Evolutionary conservation across 2,113 vertebrate genomes (phyloP).

Genomic region (Lycaon pictus): DNA sequence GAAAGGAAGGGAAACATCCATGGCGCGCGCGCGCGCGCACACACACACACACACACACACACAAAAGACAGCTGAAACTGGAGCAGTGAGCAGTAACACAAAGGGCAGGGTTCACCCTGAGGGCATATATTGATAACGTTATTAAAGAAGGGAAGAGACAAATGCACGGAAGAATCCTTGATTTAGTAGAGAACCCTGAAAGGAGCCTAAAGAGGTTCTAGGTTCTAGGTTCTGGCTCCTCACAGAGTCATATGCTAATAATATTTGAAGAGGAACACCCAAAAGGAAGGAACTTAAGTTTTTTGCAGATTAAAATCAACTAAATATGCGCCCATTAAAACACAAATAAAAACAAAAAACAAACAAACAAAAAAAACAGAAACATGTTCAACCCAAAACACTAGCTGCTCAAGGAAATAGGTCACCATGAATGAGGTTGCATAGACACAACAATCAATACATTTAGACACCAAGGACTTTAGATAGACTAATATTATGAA

Average conservation of each 20-base stretch:
- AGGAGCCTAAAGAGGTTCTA: not conserved
- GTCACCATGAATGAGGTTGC: not conserved
- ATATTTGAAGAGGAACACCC: not conserved
- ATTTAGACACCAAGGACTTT: not conserved
- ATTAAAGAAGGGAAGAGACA: not conserved
- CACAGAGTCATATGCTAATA: not conserved
- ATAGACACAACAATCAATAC: not conserved
- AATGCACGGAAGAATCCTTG: not conserved
- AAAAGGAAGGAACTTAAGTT: not conserved
- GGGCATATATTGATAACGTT: not conserved
- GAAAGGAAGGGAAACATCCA: not conserved
- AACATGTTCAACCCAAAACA: not conserved
- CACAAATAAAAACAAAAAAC: not conserved
- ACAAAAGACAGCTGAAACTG: not conserved
- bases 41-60: not conserved
- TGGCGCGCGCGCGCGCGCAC: rapidly evolving
- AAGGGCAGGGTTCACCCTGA: not conserved
- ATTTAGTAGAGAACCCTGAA: not conserved
- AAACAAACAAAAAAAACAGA: not conserved
- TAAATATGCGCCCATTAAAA: not conserved
- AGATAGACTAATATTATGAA: not conserved
- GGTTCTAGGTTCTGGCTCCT: not conserved
- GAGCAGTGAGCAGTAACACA: not conserved
- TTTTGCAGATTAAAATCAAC: not conserved
- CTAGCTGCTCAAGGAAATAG: not conserved